Percentiles rank a stretch among this genome's conserved stretches.
These are phyloP conservation scores for Heliconius himera DNA, from an alignment of 1,140 invertebrate genomes.

Conservation along the genomic window DNA sequence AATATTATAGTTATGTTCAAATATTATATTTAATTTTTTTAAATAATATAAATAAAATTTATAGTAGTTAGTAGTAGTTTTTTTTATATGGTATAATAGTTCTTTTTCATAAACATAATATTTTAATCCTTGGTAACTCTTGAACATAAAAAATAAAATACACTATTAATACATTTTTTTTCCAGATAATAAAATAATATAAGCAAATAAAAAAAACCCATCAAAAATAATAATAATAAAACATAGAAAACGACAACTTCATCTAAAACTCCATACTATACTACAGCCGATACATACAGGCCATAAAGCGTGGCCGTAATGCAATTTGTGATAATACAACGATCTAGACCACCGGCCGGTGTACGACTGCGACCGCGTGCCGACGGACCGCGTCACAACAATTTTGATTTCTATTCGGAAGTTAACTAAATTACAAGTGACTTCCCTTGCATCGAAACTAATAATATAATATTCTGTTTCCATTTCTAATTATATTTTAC, in stretches of 20 bases:
- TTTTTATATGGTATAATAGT: no score
- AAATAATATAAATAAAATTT: no score
- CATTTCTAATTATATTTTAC: background rate
- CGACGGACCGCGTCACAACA: constrained; percentile 53
- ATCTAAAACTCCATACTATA: constrained; percentile 50
- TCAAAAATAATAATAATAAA: no score
- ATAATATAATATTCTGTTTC: background rate
- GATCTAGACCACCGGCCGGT: constrained; percentile 44
- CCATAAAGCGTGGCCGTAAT: constrained; percentile 58
- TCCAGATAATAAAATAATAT: no score
- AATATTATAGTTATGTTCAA: no score
- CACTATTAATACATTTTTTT: no score
- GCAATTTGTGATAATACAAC: constrained; percentile 76
- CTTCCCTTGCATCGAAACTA: background rate
- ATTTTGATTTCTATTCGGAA: constrained; percentile 46
- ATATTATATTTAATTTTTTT: no score
- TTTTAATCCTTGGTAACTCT: no score
- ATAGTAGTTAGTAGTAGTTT: no score
- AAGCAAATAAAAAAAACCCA: no score
- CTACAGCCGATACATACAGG: constrained; percentile 49
- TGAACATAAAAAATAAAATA: no score
- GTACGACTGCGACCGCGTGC: constrained; percentile 40
- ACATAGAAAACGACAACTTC: constrained; percentile 6
- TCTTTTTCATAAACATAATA: no score
- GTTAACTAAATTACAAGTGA: constrained; percentile 34